Evolutionary conservation across 1,140 invertebrate species (phyloP), one percentile per base, ranked within the genome.

Genomic region (Chrysomallon squamiferum): DNA sequence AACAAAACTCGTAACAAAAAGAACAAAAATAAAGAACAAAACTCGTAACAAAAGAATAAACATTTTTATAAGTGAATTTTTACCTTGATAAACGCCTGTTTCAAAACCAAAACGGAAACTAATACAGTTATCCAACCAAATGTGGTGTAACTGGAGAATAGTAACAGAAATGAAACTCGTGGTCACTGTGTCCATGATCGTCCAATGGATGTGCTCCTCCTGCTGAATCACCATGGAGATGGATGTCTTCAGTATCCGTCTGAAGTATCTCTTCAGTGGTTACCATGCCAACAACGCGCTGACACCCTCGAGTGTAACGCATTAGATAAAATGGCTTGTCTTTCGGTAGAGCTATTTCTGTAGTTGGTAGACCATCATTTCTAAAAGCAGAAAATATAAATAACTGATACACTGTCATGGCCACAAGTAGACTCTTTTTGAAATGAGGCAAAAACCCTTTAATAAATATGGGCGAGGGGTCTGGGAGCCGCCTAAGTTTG

Each of bases 291-390:
- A 52, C 35, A 29, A 75, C 73, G n/a, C 3, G 15, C 59, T 73
- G 73, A 47, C 73, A 75, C 2, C 50, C 45, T 0, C 60, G 43
- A 13, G 47, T 27, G 59, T 71, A 67, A 5, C 66, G 62, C 13
- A 71, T 7, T 11, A 75, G 45, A 47, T 66, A 63, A 45, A 75
- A 75, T 5, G 71, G 68, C n/a, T 22, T 59, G 6, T 69, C 66
- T 3, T 43, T 50, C 0, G 73, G 73, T 11, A 75, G 61, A 32
- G 27, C 27, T 13, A 75, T 66, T 3, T 32, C 6, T 2, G 30
- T 52, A 5, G 49, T 61, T 15, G 66, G 50, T 0, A 65, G 62
- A 30, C 65, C 62, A 50, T 75, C 73, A 41, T 59, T 35, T 49
- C 73, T 75, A 63, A 33, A 60, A 52, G 35, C 6, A n/a, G n/a